Evolutionary conservation across 2,797 vertebrate genomes (phyloP), one percentile per base, ranked within the genome.

Genomic region (Poeciliopsis turneri): DNA sequence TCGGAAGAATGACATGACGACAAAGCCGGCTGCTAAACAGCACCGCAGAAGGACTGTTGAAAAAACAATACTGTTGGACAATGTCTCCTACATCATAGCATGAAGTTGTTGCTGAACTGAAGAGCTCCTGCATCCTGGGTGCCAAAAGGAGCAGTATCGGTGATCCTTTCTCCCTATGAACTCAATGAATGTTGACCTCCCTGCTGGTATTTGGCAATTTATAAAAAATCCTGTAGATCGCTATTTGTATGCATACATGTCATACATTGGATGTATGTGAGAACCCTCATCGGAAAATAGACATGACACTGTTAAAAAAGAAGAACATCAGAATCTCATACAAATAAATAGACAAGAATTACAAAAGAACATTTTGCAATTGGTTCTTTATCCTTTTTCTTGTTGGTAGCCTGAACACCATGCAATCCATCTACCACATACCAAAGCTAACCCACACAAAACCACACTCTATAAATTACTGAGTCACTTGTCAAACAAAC

Each of bases 401-500:
- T 46, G 33, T 84, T 80, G 78, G 79, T 83, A 81, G 79, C 80
- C 47, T 0, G 55, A 49, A 78, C 20, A 78, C 30, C 72, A 70
- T 72, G 47, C 5, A 12, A 66, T 78, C 82, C 81, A 86, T 84
- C 81, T 80, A 76, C 66, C 55, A 86, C 89, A 91, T 77, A 82
- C 81, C 72, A 86, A 70, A 11, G 68, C 86, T 81, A 86, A 90
- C 78, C 33, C 71, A 46, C 72, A 78, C 84, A 80, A 55, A 76
- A 36, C 76, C 78, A 6, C 72, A 47, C 77, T 82, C 81, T 86
- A 72, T 76, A 83, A 86, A 82, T 77, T 74, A 85, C 84, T 75
- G 82, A 86, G 81, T 91, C 90, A 82, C 84, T 87, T 87, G 81
- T 88, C 83, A 94, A 93, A 93, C 89, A 91, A 86, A 80, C 30